Percentiles rank a stretch among this genome's conserved stretches.
phyloP scores from a whole-genome alignment of 2,797 vertebrate species.

The Acropternis orthonyx region DNA sequence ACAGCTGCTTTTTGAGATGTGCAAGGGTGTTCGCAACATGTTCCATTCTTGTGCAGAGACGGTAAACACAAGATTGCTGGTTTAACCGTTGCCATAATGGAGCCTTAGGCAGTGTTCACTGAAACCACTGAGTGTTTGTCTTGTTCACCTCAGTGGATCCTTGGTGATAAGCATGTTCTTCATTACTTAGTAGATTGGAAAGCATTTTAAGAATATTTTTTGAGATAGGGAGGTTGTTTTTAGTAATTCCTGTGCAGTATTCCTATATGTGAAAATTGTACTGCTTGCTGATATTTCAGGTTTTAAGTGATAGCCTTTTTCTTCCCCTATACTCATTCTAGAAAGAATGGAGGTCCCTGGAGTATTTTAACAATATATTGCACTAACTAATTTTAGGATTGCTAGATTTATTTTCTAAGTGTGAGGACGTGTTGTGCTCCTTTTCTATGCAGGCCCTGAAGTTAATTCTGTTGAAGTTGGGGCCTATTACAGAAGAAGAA shows the following conservation, averaged over 20 bases:
- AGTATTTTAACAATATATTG: background rate
- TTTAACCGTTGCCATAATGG: background rate
- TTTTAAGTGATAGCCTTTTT: background rate
- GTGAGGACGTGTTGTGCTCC: background rate
- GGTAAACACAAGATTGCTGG: constrained; percentile 72
- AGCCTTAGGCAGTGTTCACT: background rate
- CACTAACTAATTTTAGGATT: background rate
- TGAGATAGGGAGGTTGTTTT: background rate
- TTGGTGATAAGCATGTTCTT: background rate
- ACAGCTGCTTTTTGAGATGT: constrained; percentile 94
- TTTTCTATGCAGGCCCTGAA: constrained; percentile 79
- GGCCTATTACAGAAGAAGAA: constrained; percentile 80
- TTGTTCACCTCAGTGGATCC: background rate
- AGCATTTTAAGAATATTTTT: background rate
- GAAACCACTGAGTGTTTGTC: background rate
- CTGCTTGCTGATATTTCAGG: background rate
- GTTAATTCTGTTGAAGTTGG: constrained; percentile 85
- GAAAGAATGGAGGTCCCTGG: background rate
- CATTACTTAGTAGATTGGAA: background rate
- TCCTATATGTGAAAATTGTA: background rate
- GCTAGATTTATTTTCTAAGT: background rate
- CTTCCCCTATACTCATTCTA: background rate
- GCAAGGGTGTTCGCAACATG: constrained; percentile 92
- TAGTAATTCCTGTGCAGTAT: background rate
- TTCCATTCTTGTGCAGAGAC: constrained; percentile 89